Evolutionary conservation across 2,113 vertebrate genomes (phyloP).

Genomic region (Pelodiscus sinensis): DNA sequence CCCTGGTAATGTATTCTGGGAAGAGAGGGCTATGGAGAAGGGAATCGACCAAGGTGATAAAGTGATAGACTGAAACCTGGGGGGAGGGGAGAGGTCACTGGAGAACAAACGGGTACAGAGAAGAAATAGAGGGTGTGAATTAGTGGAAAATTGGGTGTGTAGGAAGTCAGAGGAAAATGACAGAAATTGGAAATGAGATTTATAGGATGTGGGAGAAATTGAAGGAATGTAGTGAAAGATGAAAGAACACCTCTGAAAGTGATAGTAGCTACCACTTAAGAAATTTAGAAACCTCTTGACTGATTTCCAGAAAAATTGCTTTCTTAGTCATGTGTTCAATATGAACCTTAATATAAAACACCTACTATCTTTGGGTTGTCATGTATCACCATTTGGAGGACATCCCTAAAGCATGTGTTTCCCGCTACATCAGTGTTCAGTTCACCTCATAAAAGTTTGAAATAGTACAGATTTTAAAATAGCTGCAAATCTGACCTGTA

Average conservation of each 20-base stretch:
- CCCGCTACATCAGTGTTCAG: slow-evolving; percentile 37
- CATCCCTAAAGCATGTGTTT: background rate
- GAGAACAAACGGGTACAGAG: background rate
- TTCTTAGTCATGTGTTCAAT: background rate
- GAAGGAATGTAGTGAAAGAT: background rate
- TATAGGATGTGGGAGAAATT: background rate
- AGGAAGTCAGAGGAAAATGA: background rate
- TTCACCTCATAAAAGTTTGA: slow-evolving; percentile 48
- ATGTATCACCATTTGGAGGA: background rate
- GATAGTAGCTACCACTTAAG: background rate
- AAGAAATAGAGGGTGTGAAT: background rate
- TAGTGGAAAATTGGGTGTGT: background rate
- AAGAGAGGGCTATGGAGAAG: background rate
- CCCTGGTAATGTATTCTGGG: too few relatives aligned
- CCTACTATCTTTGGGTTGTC: background rate
- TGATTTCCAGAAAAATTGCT: background rate
- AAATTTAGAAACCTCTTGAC: background rate
- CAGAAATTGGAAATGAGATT: background rate
- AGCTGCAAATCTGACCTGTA: slow-evolving; percentile 56
- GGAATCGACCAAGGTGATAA: background rate
- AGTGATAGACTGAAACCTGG: background rate
- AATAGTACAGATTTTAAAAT: slow-evolving; percentile 63
- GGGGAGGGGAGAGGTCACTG: background rate
- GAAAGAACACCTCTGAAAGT: background rate
- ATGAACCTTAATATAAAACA: background rate